phyloP scores from a whole-genome alignment of 2,113 vertebrate species.

The Melospiza melodia region DNA sequence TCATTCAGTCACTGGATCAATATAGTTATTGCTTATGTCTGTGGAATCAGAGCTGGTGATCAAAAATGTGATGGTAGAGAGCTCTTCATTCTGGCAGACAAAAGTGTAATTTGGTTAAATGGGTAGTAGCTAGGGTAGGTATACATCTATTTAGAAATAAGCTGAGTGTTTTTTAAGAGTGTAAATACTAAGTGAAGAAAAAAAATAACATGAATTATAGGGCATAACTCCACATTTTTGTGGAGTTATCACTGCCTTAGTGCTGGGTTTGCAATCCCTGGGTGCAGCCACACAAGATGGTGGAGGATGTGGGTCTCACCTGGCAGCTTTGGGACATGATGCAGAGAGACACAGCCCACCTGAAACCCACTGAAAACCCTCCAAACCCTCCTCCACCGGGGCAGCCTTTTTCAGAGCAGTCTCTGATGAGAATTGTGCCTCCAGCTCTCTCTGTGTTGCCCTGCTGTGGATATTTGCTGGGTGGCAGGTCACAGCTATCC shows the following conservation, averaged over 20 bases:
- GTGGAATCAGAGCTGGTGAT: background rate
- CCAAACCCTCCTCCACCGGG: background rate
- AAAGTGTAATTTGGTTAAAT: background rate
- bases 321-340: background rate
- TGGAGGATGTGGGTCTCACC: background rate
- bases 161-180: background rate
- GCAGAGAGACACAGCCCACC: background rate
- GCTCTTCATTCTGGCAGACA: background rate
- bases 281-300: background rate
- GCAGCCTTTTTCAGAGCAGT: rapidly evolving
- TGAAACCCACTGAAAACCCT: background rate
- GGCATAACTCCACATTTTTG: background rate
- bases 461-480: background rate
- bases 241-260: background rate
- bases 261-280: background rate
- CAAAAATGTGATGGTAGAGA: background rate
- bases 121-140: background rate
- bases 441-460: background rate
- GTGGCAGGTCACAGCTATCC: background rate
- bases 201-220: background rate
- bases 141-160: background rate
- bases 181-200: background rate
- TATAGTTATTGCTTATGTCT: conserved; percentile 7
- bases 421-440: background rate
- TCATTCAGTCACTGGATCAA: background rate